Conservation (phyloP, 2,113 vertebrate genomes). For the Rhea pennata region DNA sequence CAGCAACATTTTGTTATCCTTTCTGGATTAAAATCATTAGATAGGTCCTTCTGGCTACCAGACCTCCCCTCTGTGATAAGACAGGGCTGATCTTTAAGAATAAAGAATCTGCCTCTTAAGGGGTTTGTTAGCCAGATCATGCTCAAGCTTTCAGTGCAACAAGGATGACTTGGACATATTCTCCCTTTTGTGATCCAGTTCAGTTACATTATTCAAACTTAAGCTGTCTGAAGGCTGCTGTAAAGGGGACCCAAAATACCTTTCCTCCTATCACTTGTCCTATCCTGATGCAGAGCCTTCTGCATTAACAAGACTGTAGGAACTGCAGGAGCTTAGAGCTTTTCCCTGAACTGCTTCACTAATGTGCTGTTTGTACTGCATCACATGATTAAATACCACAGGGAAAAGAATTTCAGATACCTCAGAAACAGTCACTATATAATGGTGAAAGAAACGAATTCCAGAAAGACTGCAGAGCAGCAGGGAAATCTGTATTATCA, state of each 20-base stretch:
- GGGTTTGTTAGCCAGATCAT: neutral
- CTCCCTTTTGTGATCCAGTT: neutral
- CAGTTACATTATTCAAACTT: neutral
- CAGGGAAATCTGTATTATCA: neutral
- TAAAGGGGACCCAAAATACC: neutral
- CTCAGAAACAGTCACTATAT: neutral
- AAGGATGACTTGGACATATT: neutral
- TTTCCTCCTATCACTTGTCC: neutral
- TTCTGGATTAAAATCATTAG: neutral
- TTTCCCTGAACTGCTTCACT: neutral
- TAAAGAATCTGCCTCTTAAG: neutral
- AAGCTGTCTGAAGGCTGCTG: neutral
- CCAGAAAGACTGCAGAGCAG: neutral
- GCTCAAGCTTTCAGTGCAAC: neutral
- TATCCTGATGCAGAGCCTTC: neutral
- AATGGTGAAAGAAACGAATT: neutral
- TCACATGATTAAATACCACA: neutral
- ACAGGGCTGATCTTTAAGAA: neutral
- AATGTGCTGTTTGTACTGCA: neutral
- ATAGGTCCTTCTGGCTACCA: neutral
- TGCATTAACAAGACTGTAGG: neutral
- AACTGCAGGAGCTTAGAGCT: neutral
- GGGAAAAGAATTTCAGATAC: neutral
- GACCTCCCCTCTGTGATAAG: neutral
- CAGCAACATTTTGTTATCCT: neutral